These are phyloP conservation scores for Neomorphus geoffroyi DNA, from an alignment of 2,797 vertebrate genomes.

Conservation along the genomic window DNA sequence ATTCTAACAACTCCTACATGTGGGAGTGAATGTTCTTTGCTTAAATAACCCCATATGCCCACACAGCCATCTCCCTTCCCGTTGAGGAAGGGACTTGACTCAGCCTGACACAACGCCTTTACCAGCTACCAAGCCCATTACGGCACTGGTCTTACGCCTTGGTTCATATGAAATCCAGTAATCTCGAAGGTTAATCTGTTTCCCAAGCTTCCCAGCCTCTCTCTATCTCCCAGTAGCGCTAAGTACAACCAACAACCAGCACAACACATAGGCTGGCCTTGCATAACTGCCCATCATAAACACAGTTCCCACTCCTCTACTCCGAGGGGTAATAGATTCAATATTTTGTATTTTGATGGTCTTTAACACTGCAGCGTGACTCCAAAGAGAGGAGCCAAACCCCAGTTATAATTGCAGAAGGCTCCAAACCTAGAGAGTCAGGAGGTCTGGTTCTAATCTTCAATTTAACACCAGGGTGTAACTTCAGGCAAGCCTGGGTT, in stretches of 20 bases:
- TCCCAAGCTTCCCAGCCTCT: neutral
- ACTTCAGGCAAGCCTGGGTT: conserved; percentile 64
- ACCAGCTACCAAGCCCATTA: neutral
- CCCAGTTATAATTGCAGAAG: conserved; percentile 37
- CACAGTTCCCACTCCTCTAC: neutral
- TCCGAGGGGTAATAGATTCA: neutral
- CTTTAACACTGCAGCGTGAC: neutral
- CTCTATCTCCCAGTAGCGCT: accelerated
- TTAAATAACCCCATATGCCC: conserved; percentile 30
- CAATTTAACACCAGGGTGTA: conserved; percentile 68
- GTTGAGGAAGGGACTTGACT: neutral
- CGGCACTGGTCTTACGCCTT: accelerated
- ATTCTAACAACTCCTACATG: conserved; percentile 12
- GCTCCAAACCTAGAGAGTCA: conserved; percentile 62
- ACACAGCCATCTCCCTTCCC: neutral
- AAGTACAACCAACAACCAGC: neutral
- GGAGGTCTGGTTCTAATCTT: conserved; percentile 67
- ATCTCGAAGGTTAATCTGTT: neutral
- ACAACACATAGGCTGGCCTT: neutral
- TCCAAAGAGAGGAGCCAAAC: conserved; percentile 49
- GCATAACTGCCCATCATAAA: neutral
- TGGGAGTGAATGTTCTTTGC: conserved; percentile 2
- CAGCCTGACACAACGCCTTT: neutral
- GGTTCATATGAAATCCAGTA: neutral
- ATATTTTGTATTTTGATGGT: conserved; percentile 8